Evolutionary conservation across 2,113 vertebrate genomes (phyloP), one percentile per base, ranked within the genome.

Genomic region (Ictalurus punctatus): DNA sequence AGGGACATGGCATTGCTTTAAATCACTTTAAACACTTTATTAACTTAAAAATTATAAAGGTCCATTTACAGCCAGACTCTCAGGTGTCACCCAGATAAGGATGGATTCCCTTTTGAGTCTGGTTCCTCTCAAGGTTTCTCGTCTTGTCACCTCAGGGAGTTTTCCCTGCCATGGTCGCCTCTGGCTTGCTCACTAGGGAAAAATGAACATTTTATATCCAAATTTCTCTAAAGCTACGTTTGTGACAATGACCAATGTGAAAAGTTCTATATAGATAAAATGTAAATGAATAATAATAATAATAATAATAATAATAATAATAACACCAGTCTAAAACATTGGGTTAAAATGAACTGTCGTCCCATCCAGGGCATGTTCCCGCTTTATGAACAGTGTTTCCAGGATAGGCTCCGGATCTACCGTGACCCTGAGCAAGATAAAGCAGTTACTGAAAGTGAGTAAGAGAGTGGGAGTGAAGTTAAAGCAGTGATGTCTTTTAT

Each of bases 41-140:
- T 44, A 23, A 25, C 4, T 12, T 27, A 78, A 21, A 78, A 48
- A 78, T 48, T 1, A 13, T 14, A 16, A 78, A 48, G 40, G 25
- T 54, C n/a, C 25, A 54, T 19, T 30, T 56, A 30, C 16, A 56
- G n/a, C n/a, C n/a, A 7, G 27, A 56, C 48, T 56, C 3, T 34
- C 17, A 0, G 54, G 44, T 76, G 37, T 76, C 34, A 76, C 37
- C 7, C 34, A 23, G 34, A 40, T 44, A 21, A 76, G 73, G 23
- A 73, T 73, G 30, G 30, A 40, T 12, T 76, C 21, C n/a, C 40
- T 52, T 52, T 79, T 79, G 76, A 79, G 76, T 79, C 76, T 79
- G 23, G 25, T 48, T 44, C 23, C 12, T 13, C 40, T 44, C 21
- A 25, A 25, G 40, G 21, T 44, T 52, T 52, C 76, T 79, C 5